A percentile compares a stretch with the other conserved stretches of the same genome.
phyloP scores from a whole-genome alignment of 2,888 invertebrate genomes.

The Coecobrya sp. region DNA sequence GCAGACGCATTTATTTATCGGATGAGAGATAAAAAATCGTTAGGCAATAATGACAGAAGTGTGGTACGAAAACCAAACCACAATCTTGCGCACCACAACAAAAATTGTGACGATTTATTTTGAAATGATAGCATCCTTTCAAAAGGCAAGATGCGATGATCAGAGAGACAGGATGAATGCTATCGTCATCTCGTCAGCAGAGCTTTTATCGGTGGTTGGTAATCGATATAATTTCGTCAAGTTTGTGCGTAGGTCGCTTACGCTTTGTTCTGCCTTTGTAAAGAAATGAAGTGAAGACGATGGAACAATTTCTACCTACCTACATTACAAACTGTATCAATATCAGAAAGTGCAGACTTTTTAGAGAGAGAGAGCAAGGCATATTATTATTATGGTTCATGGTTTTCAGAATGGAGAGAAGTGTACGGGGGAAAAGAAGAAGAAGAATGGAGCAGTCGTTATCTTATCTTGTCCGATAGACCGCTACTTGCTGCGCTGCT shows the following conservation, averaged over 20 bases:
- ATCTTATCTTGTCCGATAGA: conserved; percentile 66
- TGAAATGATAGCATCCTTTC: conserved; percentile 14
- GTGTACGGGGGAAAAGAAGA: conserved; percentile 13
- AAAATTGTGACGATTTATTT: background rate
- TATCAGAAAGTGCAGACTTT: conserved; percentile 23
- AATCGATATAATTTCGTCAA: background rate
- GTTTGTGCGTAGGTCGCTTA: conserved; percentile 30
- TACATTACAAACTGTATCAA: conserved; percentile 35
- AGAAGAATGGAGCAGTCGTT: conserved; percentile 52
- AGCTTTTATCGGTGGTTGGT: conserved; percentile 41
- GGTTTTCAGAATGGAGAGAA: background rate
- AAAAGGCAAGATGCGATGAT: background rate
- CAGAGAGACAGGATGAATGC: background rate
- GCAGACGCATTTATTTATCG: background rate
- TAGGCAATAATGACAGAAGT: background rate
- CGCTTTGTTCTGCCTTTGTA: no score
- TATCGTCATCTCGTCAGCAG: conserved; percentile 39
- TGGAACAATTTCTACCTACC: background rate
- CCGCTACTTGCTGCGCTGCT: conserved; percentile 28
- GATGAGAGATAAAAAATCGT: conserved; percentile 14
- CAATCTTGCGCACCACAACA: background rate
- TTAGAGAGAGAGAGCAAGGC: background rate
- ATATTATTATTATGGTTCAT: no score
- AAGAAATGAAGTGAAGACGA: conserved; percentile 24
- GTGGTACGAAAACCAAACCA: background rate